Percentiles rank a stretch among this genome's conserved stretches.
Conservation (phyloP, 2,888 invertebrate genomes). For the Microchrysa polita region DNA sequence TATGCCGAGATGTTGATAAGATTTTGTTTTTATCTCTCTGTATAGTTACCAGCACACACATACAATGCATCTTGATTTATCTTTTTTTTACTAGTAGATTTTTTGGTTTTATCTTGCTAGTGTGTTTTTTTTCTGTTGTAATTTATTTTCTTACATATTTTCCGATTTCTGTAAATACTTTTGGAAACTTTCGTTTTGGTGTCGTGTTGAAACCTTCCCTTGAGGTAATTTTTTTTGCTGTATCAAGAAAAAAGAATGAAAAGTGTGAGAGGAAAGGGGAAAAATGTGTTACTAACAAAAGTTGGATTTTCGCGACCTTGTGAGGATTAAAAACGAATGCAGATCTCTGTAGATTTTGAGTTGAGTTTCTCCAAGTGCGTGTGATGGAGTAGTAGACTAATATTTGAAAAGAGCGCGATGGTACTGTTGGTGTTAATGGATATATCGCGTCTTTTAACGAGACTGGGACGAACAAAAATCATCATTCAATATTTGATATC, state of each 20-base stretch:
- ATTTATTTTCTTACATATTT: background rate
- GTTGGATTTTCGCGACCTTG: background rate
- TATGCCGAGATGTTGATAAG: too few relatives aligned
- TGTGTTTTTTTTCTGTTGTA: background rate
- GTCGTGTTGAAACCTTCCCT: slow-evolving; percentile 14
- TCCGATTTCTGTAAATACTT: slow-evolving; percentile 31
- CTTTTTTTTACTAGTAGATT: slow-evolving; percentile 19
- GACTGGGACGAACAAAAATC: too few relatives aligned
- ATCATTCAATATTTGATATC: too few relatives aligned
- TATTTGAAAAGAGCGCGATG: too few relatives aligned
- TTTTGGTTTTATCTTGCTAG: background rate
- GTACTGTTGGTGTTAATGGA: too few relatives aligned
- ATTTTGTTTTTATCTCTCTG: too few relatives aligned
- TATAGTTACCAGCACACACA: too few relatives aligned
- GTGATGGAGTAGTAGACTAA: too few relatives aligned
- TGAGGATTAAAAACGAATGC: too few relatives aligned
- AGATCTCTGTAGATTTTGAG: too few relatives aligned
- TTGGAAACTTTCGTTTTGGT: slow-evolving; percentile 32
- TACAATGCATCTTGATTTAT: slow-evolving; percentile 19
- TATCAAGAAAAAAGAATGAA: slow-evolving; percentile 3
- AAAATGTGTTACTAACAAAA: slow-evolving; percentile 16
- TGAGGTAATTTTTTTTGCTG: slow-evolving; percentile 7
- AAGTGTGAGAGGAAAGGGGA: background rate
- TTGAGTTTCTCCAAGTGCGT: too few relatives aligned
- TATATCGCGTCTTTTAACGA: too few relatives aligned